Evolutionary conservation across 2,113 vertebrate genomes (phyloP).

Genomic region (Okapia johnstoni): DNA sequence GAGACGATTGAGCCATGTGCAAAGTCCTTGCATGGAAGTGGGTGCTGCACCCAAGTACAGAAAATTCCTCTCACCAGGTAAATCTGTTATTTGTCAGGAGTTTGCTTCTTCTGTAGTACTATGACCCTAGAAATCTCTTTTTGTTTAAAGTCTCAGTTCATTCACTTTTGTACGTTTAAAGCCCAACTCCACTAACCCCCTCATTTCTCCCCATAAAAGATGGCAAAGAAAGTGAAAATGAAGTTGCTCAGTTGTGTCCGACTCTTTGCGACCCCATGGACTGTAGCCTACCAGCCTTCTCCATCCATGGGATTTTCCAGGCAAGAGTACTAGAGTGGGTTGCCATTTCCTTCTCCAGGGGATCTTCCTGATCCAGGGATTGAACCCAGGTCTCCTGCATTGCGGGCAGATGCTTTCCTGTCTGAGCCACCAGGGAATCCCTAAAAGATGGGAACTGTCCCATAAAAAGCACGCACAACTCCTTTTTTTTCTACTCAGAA

Average conservation of each 20-base stretch:
- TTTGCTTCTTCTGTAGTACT: neutral
- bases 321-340: neutral
- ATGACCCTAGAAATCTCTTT: neutral
- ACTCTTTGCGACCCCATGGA: neutral
- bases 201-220: neutral
- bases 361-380: neutral
- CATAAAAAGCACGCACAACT: neutral
- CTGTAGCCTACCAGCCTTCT: neutral
- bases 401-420: neutral
- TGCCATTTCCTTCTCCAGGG: neutral
- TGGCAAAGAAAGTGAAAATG: neutral
- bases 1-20: fast-evolving
- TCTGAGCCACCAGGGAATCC: neutral
- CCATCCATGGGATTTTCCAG: neutral
- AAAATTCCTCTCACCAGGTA: neutral
- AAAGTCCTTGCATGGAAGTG: neutral
- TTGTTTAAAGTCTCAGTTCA: neutral
- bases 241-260: neutral
- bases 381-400: neutral
- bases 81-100: neutral
- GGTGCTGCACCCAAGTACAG: neutral
- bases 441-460: neutral
- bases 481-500: neutral
- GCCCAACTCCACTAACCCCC: neutral
- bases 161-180: neutral